phyloP scores from a whole-genome alignment of 2,888 invertebrate species.

The Drosophila colorata region DNA sequence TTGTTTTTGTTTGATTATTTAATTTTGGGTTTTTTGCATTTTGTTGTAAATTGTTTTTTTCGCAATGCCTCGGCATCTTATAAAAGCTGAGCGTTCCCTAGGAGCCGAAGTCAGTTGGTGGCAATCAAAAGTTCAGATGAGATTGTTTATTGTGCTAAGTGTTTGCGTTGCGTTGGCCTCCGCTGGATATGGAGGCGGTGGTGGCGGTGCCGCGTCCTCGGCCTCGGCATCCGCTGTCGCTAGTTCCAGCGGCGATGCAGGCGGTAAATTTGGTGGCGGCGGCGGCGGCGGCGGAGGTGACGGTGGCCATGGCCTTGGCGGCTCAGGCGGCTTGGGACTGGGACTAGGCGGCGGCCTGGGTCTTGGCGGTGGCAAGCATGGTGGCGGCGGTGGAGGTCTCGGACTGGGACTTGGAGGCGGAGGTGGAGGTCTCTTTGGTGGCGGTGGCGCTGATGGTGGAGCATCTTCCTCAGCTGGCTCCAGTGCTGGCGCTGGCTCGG shows the following conservation, averaged over 20 bases:
- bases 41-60: constrained; percentile 35
- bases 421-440: constrained; percentile 20
- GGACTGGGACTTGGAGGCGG: constrained; percentile 25
- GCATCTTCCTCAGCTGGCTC: constrained; percentile 20
- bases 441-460: constrained; percentile 23
- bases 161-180: constrained; percentile 66
- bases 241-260: constrained; percentile 26
- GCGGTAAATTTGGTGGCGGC: constrained; percentile 39
- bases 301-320: constrained; percentile 22
- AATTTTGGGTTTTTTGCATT: constrained; percentile 33
- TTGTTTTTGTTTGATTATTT: constrained; percentile 17
- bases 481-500: constrained; percentile 11
- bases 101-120: constrained; percentile 57
- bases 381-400: constrained; percentile 28
- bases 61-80: constrained; percentile 33
- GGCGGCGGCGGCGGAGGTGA: constrained; percentile 22
- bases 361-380: constrained; percentile 38
- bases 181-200: constrained; percentile 66
- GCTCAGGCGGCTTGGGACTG: constrained; percentile 28
- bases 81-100: constrained; percentile 55
- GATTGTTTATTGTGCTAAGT: constrained; percentile 73
- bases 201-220: constrained; percentile 40
- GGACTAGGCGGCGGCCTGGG: constrained; percentile 38
- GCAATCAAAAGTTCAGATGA: constrained; percentile 66
- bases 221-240: constrained; percentile 55